These are phyloP conservation scores for Oreonectes daqikongensis DNA, from an alignment of 2,797 vertebrate species.

Conservation along the genomic window DNA sequence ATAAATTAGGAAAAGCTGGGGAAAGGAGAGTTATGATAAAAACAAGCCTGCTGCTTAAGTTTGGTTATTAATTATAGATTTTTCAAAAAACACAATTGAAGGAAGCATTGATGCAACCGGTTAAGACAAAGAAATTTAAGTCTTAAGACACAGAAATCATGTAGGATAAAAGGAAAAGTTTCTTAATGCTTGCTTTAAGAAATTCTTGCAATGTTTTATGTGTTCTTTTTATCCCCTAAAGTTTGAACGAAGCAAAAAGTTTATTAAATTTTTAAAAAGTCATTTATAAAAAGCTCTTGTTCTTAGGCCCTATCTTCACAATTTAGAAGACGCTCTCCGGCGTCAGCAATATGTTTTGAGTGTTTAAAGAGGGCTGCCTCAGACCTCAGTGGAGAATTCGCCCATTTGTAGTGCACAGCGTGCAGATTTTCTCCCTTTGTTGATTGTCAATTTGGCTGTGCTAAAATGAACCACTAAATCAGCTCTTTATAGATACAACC, in stretches of 20 bases:
- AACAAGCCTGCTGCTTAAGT: constrained; percentile 43
- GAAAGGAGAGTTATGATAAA: constrained; percentile 43
- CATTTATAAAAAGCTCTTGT: background rate
- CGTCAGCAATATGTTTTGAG: background rate
- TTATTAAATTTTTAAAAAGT: constrained; percentile 19
- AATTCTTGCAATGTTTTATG: constrained; percentile 41
- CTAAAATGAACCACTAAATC: background rate
- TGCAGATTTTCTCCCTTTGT: constrained; percentile 2
- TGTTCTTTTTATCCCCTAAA: constrained; percentile 35
- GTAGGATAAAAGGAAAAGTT: constrained; percentile 45
- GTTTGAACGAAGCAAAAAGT: constrained; percentile 40
- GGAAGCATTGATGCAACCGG: constrained; percentile 17
- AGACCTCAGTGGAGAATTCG: background rate
- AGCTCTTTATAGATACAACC: constrained; percentile 5
- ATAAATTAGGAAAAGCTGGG: constrained; percentile 11
- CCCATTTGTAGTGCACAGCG: background rate
- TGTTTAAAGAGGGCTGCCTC: background rate
- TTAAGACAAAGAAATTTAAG: constrained; percentile 37
- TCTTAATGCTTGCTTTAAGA: constrained; percentile 45
- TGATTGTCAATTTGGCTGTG: background rate
- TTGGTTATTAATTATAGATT: constrained; percentile 55
- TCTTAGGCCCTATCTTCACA: background rate
- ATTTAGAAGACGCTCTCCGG: background rate
- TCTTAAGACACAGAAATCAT: constrained; percentile 47
- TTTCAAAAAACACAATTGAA: constrained; percentile 45